Base-by-base conservation (phyloP, 2,797 vertebrate genomes). In the Anomalospiza imberbis region DNA sequence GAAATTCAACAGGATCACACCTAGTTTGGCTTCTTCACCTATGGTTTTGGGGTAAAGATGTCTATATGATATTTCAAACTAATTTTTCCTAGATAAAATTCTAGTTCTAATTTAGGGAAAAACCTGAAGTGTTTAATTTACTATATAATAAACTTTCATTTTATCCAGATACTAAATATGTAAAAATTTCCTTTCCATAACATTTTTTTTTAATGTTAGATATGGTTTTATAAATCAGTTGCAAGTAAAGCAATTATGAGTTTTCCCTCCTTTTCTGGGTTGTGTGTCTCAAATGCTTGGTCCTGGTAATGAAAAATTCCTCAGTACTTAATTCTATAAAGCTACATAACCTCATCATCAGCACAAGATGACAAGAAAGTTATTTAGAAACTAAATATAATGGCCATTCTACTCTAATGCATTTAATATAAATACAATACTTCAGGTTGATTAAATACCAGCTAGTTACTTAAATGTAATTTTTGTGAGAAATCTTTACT, bases 311-410 rank as follows among this genome's bases (percentile, higher is more conserved):
- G 11, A 73, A 89, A 79, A 92, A 48, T 31, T 26, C 0, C 20
- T 88, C 45, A n/a, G 26, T 45, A 88, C 54, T 78, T 94, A 75
- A 92, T 84, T 93, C 44, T 63, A 15, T 51, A 92, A 88, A 71
- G 65, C 45, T 70, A 58, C 20, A 62, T 90, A 93, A 71, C 53
- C 32, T 1, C 7, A 90, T 86, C 82, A 93, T 71, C 77, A 94
- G 48, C 71, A 76, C 13, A n/a, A 76, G 42, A 66, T 78, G 74
- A 88, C 53, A 86, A 76, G 29, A 81, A 91, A 85, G 73, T 86
- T 93, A 76, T 86, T 90, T 82, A 84, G 53, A 91, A 95, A 85
- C 45, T 47, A 84, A 88, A 88, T 74, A 73, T 76, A 91, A 94
- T 78, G 79, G 60, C 36, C 71, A 88, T 95, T 95, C 48, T 65